Base-by-base conservation (phyloP, 1,140 invertebrate genomes). In the Zaprionus nigranus region DNA sequence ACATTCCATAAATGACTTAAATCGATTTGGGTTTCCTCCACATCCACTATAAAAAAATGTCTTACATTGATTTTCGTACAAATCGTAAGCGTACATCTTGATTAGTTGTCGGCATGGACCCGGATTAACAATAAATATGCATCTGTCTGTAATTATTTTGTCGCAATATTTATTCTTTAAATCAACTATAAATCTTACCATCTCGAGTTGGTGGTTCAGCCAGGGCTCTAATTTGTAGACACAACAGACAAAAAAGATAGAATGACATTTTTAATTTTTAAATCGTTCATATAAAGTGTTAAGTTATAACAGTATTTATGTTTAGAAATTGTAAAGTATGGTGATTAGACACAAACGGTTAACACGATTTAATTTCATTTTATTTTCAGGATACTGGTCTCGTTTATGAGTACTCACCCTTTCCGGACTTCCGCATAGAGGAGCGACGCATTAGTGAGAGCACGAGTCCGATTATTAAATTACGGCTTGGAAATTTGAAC, bases 351-450 rank as follows among this genome's bases (percentile, higher is more conserved):
- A 17, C 7, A 17, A 5, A 43, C 28, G 26, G 46, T 51, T 51
- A 24, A 51, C 46, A 51, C 1, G 46, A 51, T 51, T 51, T 3
- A 24, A 24, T 51, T 22, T 51, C 3, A 22, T 22, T 51, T 22
- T 51, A 24, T 51, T 51, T 51, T 24, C 20, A 24, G 88, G 20
- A 62, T 7, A 75, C 82, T 9, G 20, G 24, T 6, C 64, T 64
- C 11, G 26, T 91, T 9, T 79, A 88, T 58, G 79, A 77, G 28
- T 91, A 80, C 26, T 69, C 76, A 7, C 85, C 81, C 0, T 91
- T 91, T 64, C 90, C 90, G 1, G 57, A 63, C 13, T 65, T 90
- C 20, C 59, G 80, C 20, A 30, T 87, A 2, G 63, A 82, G 7
- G 59, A 79, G 13, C 57, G 79, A 15, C 34, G 24, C 51, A 62